Percentiles rank a stretch among this genome's conserved stretches.
phyloP scores from a whole-genome alignment of 2,797 vertebrate genomes.

The Otus scops region DNA sequence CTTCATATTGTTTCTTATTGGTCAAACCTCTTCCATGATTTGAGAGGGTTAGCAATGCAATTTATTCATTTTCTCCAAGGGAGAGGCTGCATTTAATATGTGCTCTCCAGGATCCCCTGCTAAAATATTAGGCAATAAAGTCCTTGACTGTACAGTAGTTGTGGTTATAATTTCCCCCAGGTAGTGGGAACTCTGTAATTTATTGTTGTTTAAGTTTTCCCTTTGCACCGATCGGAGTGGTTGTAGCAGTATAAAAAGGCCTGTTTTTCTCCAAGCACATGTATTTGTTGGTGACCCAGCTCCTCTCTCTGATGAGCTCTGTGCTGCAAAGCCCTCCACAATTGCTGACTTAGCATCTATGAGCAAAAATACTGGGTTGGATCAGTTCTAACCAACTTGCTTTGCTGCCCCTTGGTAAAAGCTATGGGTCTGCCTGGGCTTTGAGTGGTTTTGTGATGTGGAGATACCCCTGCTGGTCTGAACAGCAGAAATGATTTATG shows the following conservation, averaged over 20 bases:
- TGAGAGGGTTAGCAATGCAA: slow-evolving; percentile 5
- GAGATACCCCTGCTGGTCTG: background rate
- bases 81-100: slow-evolving; percentile 41
- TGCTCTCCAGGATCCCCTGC: slow-evolving; percentile 17
- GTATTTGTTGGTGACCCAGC: background rate
- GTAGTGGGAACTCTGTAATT: slow-evolving; percentile 43
- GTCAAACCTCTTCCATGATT: background rate
- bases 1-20: slow-evolving; percentile 1
- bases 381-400: background rate
- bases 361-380: background rate
- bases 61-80: slow-evolving; percentile 42
- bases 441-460: fast-evolving
- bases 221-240: background rate
- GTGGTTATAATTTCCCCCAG: slow-evolving; percentile 59
- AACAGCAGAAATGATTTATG: background rate
- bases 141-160: slow-evolving; percentile 17
- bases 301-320: background rate
- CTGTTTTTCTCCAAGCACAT: background rate
- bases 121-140: slow-evolving; percentile 69
- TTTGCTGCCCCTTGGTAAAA: background rate
- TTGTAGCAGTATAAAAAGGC: background rate
- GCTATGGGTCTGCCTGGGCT: background rate
- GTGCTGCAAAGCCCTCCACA: background rate
- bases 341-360: background rate
- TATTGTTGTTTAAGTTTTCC: background rate